Evolutionary conservation across 2,797 vertebrate species (phyloP).

Genomic region (Spinibarbus caldwelli): DNA sequence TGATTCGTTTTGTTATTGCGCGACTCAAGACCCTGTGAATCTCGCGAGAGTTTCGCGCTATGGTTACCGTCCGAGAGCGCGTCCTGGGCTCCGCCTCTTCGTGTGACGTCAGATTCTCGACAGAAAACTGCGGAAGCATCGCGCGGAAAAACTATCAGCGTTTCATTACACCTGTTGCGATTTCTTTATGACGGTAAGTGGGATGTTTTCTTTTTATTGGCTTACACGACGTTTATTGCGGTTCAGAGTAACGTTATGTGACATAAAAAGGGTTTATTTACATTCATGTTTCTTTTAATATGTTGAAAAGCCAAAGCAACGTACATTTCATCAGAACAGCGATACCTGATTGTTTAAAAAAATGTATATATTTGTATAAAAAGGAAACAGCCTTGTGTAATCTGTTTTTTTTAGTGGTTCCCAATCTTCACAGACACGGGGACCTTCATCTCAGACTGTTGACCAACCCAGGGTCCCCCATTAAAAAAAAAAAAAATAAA

Average conservation of each 20-base stretch:
- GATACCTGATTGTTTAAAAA: not conserved
- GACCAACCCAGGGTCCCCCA: too few species aligned
- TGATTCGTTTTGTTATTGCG: not conserved
- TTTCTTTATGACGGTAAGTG: constrained; percentile 33
- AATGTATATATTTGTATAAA: not conserved
- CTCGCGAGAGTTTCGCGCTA: not conserved
- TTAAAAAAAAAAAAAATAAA: too few species aligned
- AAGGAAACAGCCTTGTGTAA: too few species aligned
- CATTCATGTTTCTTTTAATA: not conserved
- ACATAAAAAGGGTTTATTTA: not conserved
- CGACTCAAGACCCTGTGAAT: not conserved
- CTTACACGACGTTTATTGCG: not conserved
- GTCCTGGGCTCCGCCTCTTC: constrained; percentile 17
- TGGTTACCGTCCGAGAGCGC: not conserved
- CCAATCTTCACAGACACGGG: not conserved
- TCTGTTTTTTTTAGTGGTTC: not conserved
- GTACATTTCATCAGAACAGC: not conserved
- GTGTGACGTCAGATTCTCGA: constrained; percentile 12
- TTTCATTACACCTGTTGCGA: not conserved
- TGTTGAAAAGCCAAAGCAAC: not conserved
- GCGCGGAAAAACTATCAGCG: not conserved
- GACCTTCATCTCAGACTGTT: not conserved
- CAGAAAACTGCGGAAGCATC: constrained; percentile 42
- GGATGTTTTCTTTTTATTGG: not conserved
- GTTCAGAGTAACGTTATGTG: not conserved